A percentile compares a stretch with the other conserved stretches of the same genome.
Conservation (phyloP, 2,113 vertebrate genomes). For the Gambusia holbrooki region DNA sequence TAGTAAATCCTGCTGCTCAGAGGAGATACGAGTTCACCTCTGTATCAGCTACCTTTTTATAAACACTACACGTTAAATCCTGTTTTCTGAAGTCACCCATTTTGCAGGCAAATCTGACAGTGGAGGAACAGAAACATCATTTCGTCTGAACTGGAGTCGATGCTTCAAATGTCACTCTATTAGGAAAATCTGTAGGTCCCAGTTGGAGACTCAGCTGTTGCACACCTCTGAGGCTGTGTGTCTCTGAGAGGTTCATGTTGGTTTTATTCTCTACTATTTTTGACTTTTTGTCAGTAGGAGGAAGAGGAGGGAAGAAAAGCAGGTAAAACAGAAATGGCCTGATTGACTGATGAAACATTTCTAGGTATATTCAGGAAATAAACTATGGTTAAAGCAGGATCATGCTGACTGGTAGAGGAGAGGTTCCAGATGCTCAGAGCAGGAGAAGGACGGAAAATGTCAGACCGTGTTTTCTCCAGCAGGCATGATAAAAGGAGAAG, state of each 20-base stretch:
- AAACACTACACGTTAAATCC: background rate
- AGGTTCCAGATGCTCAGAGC: background rate
- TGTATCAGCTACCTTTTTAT: slow-evolving; percentile 15
- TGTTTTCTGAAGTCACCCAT: slow-evolving; percentile 8
- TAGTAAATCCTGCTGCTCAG: background rate
- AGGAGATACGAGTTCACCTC: slow-evolving; percentile 6
- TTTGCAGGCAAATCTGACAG: slow-evolving; percentile 18
- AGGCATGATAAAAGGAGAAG: background rate
- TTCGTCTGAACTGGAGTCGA: background rate
- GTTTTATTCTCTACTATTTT: background rate
- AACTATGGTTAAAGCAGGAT: background rate
- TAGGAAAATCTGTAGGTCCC: background rate
- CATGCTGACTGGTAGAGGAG: background rate
- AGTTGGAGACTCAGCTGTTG: no score
- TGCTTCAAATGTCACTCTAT: slow-evolving; percentile 1
- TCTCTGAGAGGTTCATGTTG: background rate
- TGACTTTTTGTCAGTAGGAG: background rate
- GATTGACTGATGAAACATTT: background rate
- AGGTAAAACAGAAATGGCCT: background rate
- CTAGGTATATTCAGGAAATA: background rate
- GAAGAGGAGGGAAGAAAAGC: slow-evolving; percentile 10
- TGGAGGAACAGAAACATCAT: background rate
- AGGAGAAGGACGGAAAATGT: background rate
- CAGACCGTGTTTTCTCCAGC: background rate
- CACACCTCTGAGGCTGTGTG: no score